phyloP scores from a whole-genome alignment of 2,797 vertebrate species.

The Sphenodon punctatus region DNA sequence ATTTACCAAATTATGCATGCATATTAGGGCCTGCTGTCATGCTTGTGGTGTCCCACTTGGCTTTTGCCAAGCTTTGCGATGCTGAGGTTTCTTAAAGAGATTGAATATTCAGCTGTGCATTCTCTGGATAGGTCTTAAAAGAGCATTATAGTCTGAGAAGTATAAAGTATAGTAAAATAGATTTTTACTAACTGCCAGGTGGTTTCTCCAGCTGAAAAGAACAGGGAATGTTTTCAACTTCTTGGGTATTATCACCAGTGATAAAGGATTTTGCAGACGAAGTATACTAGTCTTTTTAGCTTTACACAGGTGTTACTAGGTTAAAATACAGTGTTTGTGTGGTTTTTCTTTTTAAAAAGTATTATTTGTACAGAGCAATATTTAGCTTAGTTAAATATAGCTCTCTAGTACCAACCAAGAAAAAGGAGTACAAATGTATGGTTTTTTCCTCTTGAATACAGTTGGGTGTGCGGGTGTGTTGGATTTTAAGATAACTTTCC shows the following conservation, averaged over 20 bases:
- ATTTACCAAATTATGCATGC: neutral
- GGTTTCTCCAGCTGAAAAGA: too few relatives aligned
- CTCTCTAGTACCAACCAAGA: neutral
- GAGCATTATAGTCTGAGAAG: neutral
- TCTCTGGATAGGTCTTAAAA: neutral
- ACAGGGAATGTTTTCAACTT: too few relatives aligned
- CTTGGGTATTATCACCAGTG: too few relatives aligned
- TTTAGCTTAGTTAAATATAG: neutral
- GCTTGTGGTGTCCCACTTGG: neutral
- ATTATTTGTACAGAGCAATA: neutral
- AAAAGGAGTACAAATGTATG: neutral
- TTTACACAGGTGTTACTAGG: too few relatives aligned
- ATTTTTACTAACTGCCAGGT: too few relatives aligned
- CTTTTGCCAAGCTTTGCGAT: neutral
- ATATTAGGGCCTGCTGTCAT: neutral
- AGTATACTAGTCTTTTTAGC: too few relatives aligned
- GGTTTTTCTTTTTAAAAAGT: neutral
- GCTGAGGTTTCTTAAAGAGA: neutral
- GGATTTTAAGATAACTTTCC: too few relatives aligned
- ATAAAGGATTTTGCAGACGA: too few relatives aligned
- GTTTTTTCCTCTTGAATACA: neutral
- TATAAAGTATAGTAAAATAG: too few relatives aligned
- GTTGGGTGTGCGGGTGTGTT: too few relatives aligned
- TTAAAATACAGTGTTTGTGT: too few relatives aligned
- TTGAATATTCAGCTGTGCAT: neutral